These are phyloP conservation scores for Platichthys stellatus DNA, from an alignment of 2,113 vertebrate species.

Conservation along the genomic window DNA sequence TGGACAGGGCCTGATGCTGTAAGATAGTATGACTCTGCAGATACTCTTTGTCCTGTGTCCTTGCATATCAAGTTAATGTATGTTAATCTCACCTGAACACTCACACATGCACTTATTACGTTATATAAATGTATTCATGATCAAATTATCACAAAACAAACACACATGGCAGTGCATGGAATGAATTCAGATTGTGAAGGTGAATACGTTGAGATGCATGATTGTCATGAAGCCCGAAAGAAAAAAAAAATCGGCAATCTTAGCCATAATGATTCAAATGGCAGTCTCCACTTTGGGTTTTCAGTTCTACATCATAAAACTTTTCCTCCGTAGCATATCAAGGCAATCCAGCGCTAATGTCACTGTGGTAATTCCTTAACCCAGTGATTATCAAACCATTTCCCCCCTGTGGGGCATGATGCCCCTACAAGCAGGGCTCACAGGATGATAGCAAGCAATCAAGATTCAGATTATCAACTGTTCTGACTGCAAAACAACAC, in stretches of 20 bases:
- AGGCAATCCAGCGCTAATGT: constrained; percentile 7
- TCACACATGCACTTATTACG: not conserved
- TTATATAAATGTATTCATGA: constrained; percentile 40
- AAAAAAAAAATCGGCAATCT: not conserved
- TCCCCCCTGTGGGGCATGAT: constrained; percentile 2
- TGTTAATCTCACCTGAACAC: constrained; percentile 21
- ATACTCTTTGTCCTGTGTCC: constrained; percentile 5
- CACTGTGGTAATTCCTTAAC: constrained; percentile 11
- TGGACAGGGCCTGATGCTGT: constrained; percentile 10
- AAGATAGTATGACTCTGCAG: constrained; percentile 9
- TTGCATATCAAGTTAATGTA: constrained; percentile 12
- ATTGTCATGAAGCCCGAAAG: constrained; percentile 16
- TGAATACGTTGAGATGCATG: not conserved
- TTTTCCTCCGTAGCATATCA: constrained; percentile 10
- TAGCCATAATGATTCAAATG: constrained; percentile 19
- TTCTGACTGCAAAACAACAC: constrained; percentile 8
- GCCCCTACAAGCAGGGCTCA: not conserved
- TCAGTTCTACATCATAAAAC: not conserved
- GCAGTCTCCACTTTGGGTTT: not conserved
- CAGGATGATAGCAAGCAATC: constrained; percentile 6
- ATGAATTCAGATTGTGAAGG: constrained; percentile 27
- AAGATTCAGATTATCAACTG: constrained; percentile 2
- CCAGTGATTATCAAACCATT: constrained; percentile 20
- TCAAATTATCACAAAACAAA: constrained; percentile 40
- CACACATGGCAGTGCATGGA: not conserved